Percentiles rank a stretch among this genome's conserved stretches.
phyloP scores from a whole-genome alignment of 2,113 vertebrate species.

The Phocoena phocoena region DNA sequence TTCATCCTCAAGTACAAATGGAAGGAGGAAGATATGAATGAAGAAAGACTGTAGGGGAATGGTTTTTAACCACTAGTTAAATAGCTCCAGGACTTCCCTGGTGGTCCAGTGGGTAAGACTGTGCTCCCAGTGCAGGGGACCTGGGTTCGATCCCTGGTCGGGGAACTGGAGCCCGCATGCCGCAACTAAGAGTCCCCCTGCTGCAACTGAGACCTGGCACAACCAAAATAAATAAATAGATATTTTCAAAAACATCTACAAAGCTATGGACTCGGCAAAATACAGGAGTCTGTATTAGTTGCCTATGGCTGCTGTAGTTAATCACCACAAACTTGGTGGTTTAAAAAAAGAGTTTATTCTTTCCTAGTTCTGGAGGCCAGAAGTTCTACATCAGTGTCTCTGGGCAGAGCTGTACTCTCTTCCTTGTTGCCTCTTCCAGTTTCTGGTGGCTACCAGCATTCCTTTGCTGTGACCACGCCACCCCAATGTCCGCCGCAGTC shows the following conservation, averaged over 20 bases:
- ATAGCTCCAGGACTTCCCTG: background rate
- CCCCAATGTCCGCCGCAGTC: background rate
- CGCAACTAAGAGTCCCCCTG: no score
- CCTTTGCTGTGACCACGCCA: background rate
- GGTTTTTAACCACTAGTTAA: background rate
- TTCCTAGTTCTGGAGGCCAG: background rate
- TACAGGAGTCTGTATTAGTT: background rate
- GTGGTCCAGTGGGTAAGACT: no score
- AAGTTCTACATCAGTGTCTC: background rate
- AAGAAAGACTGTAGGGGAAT: background rate
- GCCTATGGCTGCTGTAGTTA: background rate
- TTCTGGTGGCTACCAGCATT: background rate
- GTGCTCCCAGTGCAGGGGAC: no score
- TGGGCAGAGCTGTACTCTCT: background rate
- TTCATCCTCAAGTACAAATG: background rate
- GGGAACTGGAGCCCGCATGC: no score
- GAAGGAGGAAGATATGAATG: background rate
- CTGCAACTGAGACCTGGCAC: no score
- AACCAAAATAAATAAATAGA: no score
- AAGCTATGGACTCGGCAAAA: background rate
- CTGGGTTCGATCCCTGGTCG: no score
- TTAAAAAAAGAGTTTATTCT: background rate
- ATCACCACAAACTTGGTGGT: background rate
- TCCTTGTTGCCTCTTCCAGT: background rate
- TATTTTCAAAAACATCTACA: background rate